Base-by-base conservation (phyloP, 1,140 invertebrate species). In the Drosophila tani region DNA sequence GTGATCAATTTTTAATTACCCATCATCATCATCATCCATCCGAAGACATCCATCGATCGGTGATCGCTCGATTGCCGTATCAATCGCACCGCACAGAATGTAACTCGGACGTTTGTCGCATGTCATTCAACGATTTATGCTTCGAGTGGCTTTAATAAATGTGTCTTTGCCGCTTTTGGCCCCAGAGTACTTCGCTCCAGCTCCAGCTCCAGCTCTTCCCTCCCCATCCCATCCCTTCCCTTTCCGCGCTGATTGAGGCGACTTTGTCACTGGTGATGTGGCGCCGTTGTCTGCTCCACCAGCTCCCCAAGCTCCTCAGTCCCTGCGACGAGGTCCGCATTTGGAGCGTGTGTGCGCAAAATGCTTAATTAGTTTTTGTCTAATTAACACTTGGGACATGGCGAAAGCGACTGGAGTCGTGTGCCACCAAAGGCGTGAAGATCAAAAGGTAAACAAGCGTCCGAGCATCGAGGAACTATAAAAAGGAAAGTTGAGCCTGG, bases 1-100 rank as follows among this genome's bases (percentile, higher is more conserved):
- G 85, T 90, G 85, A 90, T 90, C 85, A 90, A 90, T 90, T 90
- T 90, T 90, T 90, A 90, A 90, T 90, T 90, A 90, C 85, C 85
- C 86, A 85, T 87, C 83, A 87, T 78, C 75, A 59, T 77, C 75
- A 50, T 80, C 67, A 29, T 70, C 66, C 64, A 73, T 66, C 41
- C 51, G 40, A 41, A 41, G 53, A 43, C 60, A 40, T 67, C 64
- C 80, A 76, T 62, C 81, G 75, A 50, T 53, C 80, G 70, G 66
- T 24, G 56, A 74, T 74, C 56, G 70, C 45, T 59, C 70, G 70
- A 76, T 76, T 73, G 53, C 67, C 71, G 77, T 84, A 84, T 88
- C 85, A 90, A 88, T 90, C 85, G 85, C 40, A 85, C 85, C 85
- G 85, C 85, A 85, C 67, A 59, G 55, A 90, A 85, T 90, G 79